Percentiles rank a stretch among this genome's conserved stretches.
phyloP scores from a whole-genome alignment of 2,113 vertebrate species.

The Leptocoma aspasia region DNA sequence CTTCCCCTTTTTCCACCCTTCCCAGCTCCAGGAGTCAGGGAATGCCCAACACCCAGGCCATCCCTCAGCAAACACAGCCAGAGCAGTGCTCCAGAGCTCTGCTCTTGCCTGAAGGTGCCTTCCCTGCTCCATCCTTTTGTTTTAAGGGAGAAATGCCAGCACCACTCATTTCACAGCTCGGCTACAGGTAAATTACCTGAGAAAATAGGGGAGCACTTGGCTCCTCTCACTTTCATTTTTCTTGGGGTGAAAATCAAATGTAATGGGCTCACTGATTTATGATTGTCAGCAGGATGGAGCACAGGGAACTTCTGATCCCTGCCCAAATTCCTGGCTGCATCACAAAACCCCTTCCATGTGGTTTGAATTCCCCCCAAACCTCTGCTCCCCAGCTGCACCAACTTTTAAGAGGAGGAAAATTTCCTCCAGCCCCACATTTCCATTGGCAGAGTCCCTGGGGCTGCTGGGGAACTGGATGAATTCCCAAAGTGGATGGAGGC shows the following conservation, averaged over 20 bases:
- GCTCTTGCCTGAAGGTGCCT: constrained; percentile 36
- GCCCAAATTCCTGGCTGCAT: neutral
- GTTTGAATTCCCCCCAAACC: neutral
- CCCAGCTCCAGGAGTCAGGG: neutral
- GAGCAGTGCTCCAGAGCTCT: neutral
- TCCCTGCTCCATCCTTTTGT: neutral
- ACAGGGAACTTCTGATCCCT: neutral
- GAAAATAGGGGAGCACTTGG: neutral
- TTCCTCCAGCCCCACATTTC: neutral
- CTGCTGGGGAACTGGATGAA: too few species aligned
- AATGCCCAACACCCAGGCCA: neutral
- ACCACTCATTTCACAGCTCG: neutral
- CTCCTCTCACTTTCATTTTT: neutral
- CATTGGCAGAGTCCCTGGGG: neutral
- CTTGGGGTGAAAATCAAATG: neutral
- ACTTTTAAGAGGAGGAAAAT: neutral
- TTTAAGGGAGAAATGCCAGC: neutral
- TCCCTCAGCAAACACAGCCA: neutral
- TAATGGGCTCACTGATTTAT: neutral
- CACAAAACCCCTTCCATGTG: fast-evolving
- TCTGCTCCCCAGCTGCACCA: neutral
- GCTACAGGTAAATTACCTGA: neutral
- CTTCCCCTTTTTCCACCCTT: neutral
- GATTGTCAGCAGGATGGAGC: neutral
- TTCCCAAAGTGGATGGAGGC: neutral